Base-by-base conservation (phyloP, 2,797 vertebrate genomes). In the Epinephelus coioides region DNA sequence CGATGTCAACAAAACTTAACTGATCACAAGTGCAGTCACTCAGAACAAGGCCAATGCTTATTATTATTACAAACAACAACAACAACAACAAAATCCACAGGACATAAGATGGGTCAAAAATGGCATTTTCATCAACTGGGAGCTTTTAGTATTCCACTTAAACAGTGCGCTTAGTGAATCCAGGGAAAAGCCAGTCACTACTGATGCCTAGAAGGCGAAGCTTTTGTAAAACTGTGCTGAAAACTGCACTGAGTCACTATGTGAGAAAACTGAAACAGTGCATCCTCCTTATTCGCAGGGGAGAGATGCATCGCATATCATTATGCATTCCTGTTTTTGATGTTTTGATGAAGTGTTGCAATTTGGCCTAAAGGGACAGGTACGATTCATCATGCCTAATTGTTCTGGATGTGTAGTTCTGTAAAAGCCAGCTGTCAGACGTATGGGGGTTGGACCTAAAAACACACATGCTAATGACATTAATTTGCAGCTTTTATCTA, bases 401-500 rank as follows among this genome's bases (percentile, higher is more conserved):
- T 90, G 90, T 88, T 89, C 78, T 74, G 79, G 88, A 89, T 86
- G 82, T 87, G 80, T 73, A 83, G 77, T 86, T 90, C 77, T 77
- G 73, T 77, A 70, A 72, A 81, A 81, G 78, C 77, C 88, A 82
- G 79, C 91, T 86, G 89, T 92, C 77, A 69, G 86, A 86, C 72
- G 55, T 76, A 73, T 46, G 70, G 74, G 71, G 83, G 67, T 23
- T 56, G 73, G 82, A 87, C 76, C 75, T 85, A 79, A 80, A 86
- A 88, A 69, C 60, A 71, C 75, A 86, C 88, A 88, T 86, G 82
- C 87, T 94, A 92, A 95, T 95, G 90, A 90, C 79, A 85, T 88
- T 91, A 90, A 94, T 94, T 84, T 84, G 38, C 55, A 51, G 83
- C 82, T 88, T 93, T 93, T 88, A 93, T 92, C 88, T 91, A 84